Conservation (phyloP, 2,888 invertebrate species). For the Yponomeuta malinellus region DNA sequence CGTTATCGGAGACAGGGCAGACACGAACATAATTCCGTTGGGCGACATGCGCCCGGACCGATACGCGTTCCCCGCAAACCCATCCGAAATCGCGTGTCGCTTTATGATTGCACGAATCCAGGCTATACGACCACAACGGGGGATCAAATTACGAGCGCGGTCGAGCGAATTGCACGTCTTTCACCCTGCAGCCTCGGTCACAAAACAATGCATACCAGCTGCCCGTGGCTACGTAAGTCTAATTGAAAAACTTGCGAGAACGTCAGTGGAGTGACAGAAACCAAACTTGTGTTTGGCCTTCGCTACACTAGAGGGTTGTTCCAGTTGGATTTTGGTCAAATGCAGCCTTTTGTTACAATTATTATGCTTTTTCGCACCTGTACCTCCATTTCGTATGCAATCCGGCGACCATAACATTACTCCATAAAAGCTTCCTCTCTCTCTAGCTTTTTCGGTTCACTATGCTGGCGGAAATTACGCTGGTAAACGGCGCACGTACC, state of each 20-base stretch:
- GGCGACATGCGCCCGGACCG: conserved; percentile 27
- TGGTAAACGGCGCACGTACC: conserved; percentile 49
- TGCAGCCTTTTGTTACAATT: neutral
- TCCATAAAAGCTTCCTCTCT: conserved; percentile 24
- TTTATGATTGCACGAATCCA: conserved; percentile 40
- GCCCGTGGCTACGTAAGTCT: neutral
- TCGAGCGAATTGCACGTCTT: conserved; percentile 11
- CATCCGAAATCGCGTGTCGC: conserved; percentile 36
- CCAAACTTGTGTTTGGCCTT: neutral
- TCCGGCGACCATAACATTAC: neutral
- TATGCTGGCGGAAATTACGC: conserved; percentile 48
- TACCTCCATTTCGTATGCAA: conserved; percentile 3
- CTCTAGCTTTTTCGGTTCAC: conserved; percentile 39
- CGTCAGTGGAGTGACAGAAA: neutral
- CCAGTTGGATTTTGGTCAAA: neutral
- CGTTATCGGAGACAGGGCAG: conserved; percentile 41
- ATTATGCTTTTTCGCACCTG: neutral
- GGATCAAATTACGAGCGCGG: conserved; percentile 26
- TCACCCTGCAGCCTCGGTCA: neutral
- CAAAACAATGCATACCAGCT: neutral
- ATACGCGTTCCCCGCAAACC: conserved; percentile 37
- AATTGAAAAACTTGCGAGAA: neutral
- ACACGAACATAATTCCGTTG: conserved; percentile 33
- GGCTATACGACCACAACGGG: conserved; percentile 28
- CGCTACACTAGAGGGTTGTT: neutral